A percentile compares a stretch with the other conserved stretches of the same genome.
Evolutionary conservation across 2,888 invertebrate species (phyloP).

Genomic region (Xiphydria camelus): DNA sequence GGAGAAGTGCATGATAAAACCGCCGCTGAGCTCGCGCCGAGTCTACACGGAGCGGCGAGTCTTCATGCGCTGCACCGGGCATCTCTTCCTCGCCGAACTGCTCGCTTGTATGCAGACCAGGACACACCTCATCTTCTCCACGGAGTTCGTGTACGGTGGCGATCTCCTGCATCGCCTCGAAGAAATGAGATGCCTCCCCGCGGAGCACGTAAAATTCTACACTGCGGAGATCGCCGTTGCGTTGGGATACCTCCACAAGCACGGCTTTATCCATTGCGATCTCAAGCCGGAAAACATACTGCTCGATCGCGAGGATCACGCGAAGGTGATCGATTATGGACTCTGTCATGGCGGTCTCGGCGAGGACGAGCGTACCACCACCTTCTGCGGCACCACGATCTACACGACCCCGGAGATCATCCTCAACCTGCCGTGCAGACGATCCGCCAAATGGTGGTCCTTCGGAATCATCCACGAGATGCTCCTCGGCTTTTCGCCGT

Average conservation of each 20-base stretch:
- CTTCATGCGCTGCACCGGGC: slow-evolving; percentile 72
- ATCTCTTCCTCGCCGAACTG: slow-evolving; percentile 71
- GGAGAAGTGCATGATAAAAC: slow-evolving; percentile 70
- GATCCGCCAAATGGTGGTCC: slow-evolving; percentile 71
- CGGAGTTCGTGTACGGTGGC: slow-evolving; percentile 69
- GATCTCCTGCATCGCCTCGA: slow-evolving; percentile 76
- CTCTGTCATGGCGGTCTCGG: slow-evolving; percentile 70
- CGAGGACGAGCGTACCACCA: slow-evolving; percentile 64
- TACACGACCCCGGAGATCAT: slow-evolving; percentile 73
- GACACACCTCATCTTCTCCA: slow-evolving; percentile 68
- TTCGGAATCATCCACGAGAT: slow-evolving; percentile 71
- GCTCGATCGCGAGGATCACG: slow-evolving; percentile 69
- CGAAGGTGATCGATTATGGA: slow-evolving; percentile 72
- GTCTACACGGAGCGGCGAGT: slow-evolving; percentile 75
- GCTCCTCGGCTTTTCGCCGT: slow-evolving; percentile 70
- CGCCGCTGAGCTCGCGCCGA: slow-evolving; percentile 63
- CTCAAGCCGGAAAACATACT: slow-evolving; percentile 69
- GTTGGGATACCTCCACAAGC: slow-evolving; percentile 68
- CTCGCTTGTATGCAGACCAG: slow-evolving; percentile 73
- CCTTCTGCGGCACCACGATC: slow-evolving; percentile 66
- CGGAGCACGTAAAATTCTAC: slow-evolving; percentile 70
- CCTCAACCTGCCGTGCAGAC: slow-evolving; percentile 60
- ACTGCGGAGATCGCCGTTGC: slow-evolving; percentile 71
- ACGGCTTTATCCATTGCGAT: slow-evolving; percentile 69
- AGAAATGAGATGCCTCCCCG: slow-evolving; percentile 65